Base-by-base conservation (phyloP, 2,113 vertebrate species). In the Tyrannus savana region DNA sequence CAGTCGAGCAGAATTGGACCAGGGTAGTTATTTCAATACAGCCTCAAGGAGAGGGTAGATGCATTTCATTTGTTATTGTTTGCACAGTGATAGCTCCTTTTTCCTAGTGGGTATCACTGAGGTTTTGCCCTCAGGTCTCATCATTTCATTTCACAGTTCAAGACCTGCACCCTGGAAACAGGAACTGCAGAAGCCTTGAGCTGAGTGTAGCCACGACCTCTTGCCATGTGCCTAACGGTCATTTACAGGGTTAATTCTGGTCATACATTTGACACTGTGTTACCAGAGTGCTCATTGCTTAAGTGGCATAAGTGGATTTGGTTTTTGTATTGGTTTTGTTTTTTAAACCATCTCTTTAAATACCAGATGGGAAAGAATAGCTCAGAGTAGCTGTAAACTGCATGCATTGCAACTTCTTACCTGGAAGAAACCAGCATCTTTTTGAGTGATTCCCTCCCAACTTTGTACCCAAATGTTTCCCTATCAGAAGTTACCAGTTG, bases 141-240 rank as follows among this genome's bases (percentile, higher is more conserved):
- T 59, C 28, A 78, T 92, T 94, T 95, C 95, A 82, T 93, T 95
- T 90, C 71, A 47, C 49, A 82, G 30, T n/a, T 90, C 58, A 87
- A 92, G 60, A 73, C 63, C 63, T 88, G 64, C 58, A 60, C 69
- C 50, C 63, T 93, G 90, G 93, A 86, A 95, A 67, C 31, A 52
- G 87, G 58, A 92, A 78, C 85, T 89, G 85, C 75, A 86, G 59
- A 66, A 95, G 47, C 59, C 81, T 76, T 88, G 86, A 89, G 41
- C 46, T 91, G 80, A 50, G 62, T 80, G 71, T 87, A 79, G 68
- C 75, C 58, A 35, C 30, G n/a, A 37, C 73, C 72, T 90, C 52
- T 47, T 92, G 62, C 82, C 47, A 16, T 39, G 64, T 73, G 78
- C 66, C 67, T 89, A 27, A 44, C 3, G 46, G 77, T 93, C 69